Evolutionary conservation across 2,113 vertebrate species (phyloP), one percentile per base, ranked within the genome.

Genomic region (Rhinolophus sinicus): DNA sequence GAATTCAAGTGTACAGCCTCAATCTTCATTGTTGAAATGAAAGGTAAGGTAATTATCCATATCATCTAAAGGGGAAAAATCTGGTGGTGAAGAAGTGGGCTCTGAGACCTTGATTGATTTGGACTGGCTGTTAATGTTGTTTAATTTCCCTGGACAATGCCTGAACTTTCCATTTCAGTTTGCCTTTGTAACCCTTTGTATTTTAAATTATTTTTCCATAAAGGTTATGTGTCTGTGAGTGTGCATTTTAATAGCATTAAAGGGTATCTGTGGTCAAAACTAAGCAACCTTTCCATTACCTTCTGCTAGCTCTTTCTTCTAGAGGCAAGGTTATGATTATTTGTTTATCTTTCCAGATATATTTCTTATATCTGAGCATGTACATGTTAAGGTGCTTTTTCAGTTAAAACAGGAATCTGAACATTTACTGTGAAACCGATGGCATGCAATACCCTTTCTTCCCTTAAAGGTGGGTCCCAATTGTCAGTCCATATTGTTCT

Each of bases 121-220:
- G 56, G 38, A 60, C 65, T n/a, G 18, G 28, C 24, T 18, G 10
- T 10, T 76, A 64, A 9, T 40, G 44, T 54, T 77, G 24, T 50
- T 88, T 77, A 50, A 67, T 88, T 75, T 93, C 52, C 76, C 33
- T 77, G 38, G 65, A 14, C 58, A n/a, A 56, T 19, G 22, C 67
- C 47, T 93, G 84, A 96, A 94, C 54, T 93, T 76, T 65, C 87
- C 22, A 10, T 65, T 60, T 80, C 62, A 44, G 15, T 65, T 67
- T 90, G 47, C 73, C 81, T 56, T 54, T 85, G 13, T 72, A 76
- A 77, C 40, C 3, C 60, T 72, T 90, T 87, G 22, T 56, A 7
- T 58, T 85, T 90, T 21, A 35, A 88, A 88, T 86, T 50, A 88
- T 82, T 85, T 78, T 47, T 52, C 38, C 11, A 5, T 73, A 84